phyloP scores from a whole-genome alignment of 2,113 vertebrate genomes.

The Litocranius walleri region DNA sequence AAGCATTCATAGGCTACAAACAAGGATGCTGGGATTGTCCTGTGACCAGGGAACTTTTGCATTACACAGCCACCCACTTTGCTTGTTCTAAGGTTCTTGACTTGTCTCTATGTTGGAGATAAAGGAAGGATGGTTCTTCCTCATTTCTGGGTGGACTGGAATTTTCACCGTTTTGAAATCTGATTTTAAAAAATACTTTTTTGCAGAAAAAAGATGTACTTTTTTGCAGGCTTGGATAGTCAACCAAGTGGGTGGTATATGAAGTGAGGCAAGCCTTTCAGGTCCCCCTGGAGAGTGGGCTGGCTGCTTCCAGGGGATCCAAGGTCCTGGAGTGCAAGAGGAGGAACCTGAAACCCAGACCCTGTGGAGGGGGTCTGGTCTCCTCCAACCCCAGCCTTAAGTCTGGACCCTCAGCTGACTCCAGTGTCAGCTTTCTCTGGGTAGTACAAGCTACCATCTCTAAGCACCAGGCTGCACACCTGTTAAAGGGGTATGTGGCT shows the following conservation, averaged over 20 bases:
- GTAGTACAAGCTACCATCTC: background rate
- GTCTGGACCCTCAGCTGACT: background rate
- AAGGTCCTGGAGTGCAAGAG: background rate
- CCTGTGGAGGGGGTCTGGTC: background rate
- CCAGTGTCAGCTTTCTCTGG: background rate
- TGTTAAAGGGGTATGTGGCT: fast-evolving
- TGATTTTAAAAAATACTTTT: background rate
- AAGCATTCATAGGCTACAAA: background rate
- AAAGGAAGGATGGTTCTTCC: background rate
- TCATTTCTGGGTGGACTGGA: background rate
- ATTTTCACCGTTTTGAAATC: background rate
- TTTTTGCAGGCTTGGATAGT: background rate
- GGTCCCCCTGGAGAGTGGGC: background rate
- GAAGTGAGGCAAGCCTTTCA: background rate
- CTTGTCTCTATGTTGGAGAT: background rate
- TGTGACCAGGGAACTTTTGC: background rate
- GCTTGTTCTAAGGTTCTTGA: background rate
- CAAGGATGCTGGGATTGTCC: background rate
- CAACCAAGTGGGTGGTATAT: background rate
- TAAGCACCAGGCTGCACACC: background rate
- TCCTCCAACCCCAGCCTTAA: background rate
- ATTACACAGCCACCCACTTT: fast-evolving
- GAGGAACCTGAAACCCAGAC: background rate
- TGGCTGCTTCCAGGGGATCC: background rate
- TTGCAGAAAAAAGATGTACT: background rate